Evolutionary conservation across 2,113 vertebrate genomes (phyloP).

Genomic region (Neofelis nebulosa): DNA sequence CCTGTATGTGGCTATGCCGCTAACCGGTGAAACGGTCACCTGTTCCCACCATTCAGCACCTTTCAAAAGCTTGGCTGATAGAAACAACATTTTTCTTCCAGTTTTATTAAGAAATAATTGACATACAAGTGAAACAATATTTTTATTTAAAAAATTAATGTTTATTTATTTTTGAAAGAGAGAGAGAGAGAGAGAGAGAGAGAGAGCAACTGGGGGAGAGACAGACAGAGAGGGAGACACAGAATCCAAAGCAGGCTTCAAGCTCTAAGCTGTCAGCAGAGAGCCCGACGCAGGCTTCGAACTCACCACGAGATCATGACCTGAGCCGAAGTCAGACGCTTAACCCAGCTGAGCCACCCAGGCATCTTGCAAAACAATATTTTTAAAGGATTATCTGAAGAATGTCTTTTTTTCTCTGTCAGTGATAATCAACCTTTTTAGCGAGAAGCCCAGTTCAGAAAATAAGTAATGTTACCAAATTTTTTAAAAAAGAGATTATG

Average conservation of each 20-base stretch:
- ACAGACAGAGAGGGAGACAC: no score
- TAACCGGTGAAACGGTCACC: background rate
- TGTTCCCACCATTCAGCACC: background rate
- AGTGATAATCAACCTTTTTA: slow-evolving; percentile 38
- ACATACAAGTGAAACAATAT: background rate
- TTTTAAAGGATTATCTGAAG: slow-evolving; percentile 30
- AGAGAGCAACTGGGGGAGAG: no score
- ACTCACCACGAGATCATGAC: no score
- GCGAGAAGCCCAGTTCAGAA: slow-evolving; percentile 35
- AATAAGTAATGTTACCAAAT: slow-evolving; percentile 20
- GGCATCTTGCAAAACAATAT: background rate
- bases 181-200: no score
- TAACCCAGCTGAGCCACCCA: no score
- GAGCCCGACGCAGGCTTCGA: no score
- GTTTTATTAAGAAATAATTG: background rate
- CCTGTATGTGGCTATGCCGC: rapidly evolving
- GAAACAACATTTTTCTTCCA: background rate
- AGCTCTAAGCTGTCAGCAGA: no score
- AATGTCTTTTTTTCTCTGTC: slow-evolving; percentile 36
- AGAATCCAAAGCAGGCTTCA: no score
- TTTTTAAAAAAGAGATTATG: slow-evolving; percentile 25
- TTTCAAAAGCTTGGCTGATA: background rate
- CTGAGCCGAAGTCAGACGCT: no score
- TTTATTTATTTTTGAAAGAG: no score
- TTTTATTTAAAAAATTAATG: background rate